Conservation (phyloP, 2,888 invertebrate genomes). For the Crematogaster levior region DNA sequence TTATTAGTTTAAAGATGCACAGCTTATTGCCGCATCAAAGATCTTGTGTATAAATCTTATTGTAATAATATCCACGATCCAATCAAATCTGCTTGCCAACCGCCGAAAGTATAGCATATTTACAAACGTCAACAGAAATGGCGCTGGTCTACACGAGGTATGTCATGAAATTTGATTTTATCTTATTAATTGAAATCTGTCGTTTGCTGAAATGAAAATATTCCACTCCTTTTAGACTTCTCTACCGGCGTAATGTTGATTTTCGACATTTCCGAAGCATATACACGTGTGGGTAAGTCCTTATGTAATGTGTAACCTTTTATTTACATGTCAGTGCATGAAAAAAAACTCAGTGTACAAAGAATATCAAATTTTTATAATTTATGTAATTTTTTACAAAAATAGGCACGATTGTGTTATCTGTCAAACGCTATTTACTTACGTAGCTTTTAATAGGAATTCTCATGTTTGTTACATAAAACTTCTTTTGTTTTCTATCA, state of each 20-base stretch:
- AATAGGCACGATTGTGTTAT: too few species aligned
- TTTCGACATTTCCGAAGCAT: slow-evolving; percentile 23
- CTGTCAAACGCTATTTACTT: too few species aligned
- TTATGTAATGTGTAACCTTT: slow-evolving; percentile 71
- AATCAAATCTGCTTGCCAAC: slow-evolving; percentile 22
- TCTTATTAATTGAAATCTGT: background rate
- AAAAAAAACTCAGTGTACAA: too few species aligned
- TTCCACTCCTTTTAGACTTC: slow-evolving; percentile 8
- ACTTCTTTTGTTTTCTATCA: background rate
- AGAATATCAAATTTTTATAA: too few species aligned
- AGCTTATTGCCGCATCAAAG: too few species aligned
- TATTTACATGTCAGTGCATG: too few species aligned
- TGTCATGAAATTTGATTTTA: background rate
- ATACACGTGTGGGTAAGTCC: slow-evolving; percentile 31
- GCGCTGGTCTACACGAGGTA: slow-evolving; percentile 27
- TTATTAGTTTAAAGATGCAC: too few species aligned
- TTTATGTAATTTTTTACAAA: too few species aligned
- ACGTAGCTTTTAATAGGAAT: too few species aligned
- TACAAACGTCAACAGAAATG: slow-evolving; percentile 30
- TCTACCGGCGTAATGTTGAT: slow-evolving; percentile 40
- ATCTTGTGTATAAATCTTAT: too few species aligned
- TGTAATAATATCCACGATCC: too few species aligned
- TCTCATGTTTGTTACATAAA: background rate
- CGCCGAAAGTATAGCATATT: background rate
- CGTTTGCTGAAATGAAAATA: background rate